These are phyloP conservation scores for Hydrotaea diabolus DNA, from an alignment of 2,888 invertebrate species.

Conservation along the genomic window DNA sequence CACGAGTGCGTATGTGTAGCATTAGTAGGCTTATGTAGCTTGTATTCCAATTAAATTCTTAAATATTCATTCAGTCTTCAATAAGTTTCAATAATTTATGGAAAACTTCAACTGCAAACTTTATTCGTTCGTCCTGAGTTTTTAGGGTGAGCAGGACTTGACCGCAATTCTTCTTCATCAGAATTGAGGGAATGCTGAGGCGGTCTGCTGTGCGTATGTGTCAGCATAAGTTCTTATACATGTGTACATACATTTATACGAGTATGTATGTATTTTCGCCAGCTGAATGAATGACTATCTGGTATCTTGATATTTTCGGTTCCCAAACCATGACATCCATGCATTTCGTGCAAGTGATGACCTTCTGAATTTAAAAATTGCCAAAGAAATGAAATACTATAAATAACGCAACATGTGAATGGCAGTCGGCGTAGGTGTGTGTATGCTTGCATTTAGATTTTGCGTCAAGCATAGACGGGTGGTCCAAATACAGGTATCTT, in stretches of 20 bases:
- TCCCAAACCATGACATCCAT: not conserved
- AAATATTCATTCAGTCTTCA: not conserved
- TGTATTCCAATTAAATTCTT: not conserved
- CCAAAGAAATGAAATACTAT: not conserved
- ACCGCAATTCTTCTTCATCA: not conserved
- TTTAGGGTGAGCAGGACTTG: not conserved
- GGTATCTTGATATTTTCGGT: not conserved
- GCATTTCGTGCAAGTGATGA: not conserved
- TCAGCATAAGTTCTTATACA: no score
- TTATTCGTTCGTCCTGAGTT: not conserved
- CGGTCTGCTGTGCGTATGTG: no score
- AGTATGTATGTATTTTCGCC: not conserved
- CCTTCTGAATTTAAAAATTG: slow-evolving; percentile 11
- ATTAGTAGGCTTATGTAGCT: not conserved
- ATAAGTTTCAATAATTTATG: not conserved
- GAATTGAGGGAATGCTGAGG: not conserved
- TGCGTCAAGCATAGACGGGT: no score
- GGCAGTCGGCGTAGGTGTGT: not conserved
- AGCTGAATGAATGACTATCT: not conserved
- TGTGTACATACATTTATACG: not conserved
- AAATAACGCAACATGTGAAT: not conserved
- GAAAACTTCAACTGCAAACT: not conserved
- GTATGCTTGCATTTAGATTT: not conserved
- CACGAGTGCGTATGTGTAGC: not conserved
- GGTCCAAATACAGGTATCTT: no score